phyloP scores from a whole-genome alignment of 2,797 vertebrate genomes.

The Threskiornis aethiopicus region DNA sequence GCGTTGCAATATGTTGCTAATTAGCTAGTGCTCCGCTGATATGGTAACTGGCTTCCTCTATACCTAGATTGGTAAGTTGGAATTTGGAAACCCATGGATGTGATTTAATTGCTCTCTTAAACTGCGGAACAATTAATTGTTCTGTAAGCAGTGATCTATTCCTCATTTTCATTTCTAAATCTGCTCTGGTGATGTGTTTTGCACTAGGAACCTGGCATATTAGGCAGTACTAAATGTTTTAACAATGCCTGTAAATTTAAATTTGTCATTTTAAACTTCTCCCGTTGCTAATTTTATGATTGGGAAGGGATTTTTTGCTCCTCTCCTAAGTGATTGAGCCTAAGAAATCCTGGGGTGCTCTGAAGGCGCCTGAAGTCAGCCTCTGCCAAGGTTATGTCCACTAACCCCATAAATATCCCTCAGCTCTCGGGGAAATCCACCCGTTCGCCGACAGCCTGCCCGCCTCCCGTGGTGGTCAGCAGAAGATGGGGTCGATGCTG shows the following conservation, averaged over 20 bases:
- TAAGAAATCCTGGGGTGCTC: background rate
- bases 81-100: background rate
- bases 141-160: background rate
- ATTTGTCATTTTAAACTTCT: background rate
- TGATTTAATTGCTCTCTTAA: background rate
- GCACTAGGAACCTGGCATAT: background rate
- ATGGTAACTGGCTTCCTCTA: background rate
- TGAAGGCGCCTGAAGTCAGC: background rate
- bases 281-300: background rate
- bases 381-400: background rate
- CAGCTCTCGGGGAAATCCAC: background rate
- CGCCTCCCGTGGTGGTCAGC: background rate
- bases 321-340: background rate
- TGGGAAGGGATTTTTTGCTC: background rate
- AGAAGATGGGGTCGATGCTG: background rate
- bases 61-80: background rate
- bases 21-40: background rate
- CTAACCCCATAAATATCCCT: background rate
- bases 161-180: background rate
- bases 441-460: accelerated
- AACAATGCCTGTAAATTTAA: background rate
- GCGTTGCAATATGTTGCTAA: background rate
- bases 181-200: background rate
- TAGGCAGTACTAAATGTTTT: background rate
- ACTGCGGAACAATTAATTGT: background rate